Evolutionary conservation across 2,888 invertebrate genomes (phyloP), one percentile per base, ranked within the genome.

Genomic region (Xestia sexstrigata): DNA sequence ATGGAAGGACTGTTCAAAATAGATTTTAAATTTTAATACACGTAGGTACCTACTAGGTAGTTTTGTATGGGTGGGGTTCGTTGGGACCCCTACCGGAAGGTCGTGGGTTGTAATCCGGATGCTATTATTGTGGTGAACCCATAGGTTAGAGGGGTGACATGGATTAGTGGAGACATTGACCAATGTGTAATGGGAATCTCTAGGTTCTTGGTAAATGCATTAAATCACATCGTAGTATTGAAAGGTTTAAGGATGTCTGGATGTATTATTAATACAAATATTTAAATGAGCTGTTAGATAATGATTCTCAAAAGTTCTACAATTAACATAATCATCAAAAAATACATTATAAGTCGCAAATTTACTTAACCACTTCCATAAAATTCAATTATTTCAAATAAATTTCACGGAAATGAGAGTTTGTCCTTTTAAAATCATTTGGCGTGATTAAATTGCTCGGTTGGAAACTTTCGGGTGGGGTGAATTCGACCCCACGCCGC

Each of bases 381-480:
- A 70, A 70, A 73, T 66, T 67, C 52, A 60, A 84, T 76, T 71
- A 74, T 45, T 70, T 62, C 35, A 17, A 85, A 82, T 82, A 71
- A 74, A 79, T 82, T 77, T 76, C 42, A 62, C 35, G 62, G 63
- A 69, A 76, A 76, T 78, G 39, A 58, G 69, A 86, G 60, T 81
- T 83, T 55, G 60, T 74, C 76, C 73, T 68, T 72, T 81, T 74
- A 70, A 73, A 84, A 87, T 87, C 26, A 87, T 84, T 87, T 78
- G 45, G 63, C 78, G 77, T 74, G 83, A 87, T 83, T 85, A 79
- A 83, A 83, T 83, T 79, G 74, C 67, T 74, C 70, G 80, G 82
- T 80, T 67, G 49, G 49, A 74, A 86, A 87, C 77, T 87, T 87
- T 76, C 45, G 35, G 77, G 67, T 67, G 47, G 85, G 85, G 80